These are phyloP conservation scores for Sebastes hopkinsi DNA, from an alignment of 2,797 vertebrate genomes.

Conservation along the genomic window DNA sequence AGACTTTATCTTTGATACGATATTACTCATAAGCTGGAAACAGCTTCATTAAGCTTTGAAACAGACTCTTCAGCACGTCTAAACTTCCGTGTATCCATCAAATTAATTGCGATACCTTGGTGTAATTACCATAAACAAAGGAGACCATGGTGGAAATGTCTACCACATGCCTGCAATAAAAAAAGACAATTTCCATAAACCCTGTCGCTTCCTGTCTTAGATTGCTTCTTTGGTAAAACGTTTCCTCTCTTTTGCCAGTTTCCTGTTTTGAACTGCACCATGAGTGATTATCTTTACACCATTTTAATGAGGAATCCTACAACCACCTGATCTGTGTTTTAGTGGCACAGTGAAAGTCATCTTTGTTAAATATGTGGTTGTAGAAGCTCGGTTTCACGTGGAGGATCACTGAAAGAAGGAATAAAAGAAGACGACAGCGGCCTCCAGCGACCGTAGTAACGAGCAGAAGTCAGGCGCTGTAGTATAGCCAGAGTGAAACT, in stretches of 20 bases:
- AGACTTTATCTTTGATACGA: neutral
- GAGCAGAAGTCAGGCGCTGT: no score
- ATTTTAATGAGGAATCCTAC: neutral
- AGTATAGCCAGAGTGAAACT: no score
- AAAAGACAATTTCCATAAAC: neutral
- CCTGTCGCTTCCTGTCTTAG: neutral
- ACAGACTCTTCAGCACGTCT: neutral
- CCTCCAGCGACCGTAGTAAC: no score
- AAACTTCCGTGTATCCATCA: neutral
- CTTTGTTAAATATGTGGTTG: neutral
- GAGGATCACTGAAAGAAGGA: no score
- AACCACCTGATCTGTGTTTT: neutral
- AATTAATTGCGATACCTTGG: neutral
- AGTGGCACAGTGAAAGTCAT: neutral
- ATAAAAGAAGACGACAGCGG: no score
- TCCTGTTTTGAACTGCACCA: neutral
- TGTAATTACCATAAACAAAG: neutral
- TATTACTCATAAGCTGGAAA: neutral
- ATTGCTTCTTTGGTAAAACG: neutral
- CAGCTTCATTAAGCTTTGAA: neutral
- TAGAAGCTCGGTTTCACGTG: neutral
- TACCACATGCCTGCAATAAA: neutral
- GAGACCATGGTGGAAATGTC: neutral
- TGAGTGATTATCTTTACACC: neutral
- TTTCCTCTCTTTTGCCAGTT: neutral